Base-by-base conservation (phyloP, 1,140 invertebrate species). In the Hormaphis cornu region DNA sequence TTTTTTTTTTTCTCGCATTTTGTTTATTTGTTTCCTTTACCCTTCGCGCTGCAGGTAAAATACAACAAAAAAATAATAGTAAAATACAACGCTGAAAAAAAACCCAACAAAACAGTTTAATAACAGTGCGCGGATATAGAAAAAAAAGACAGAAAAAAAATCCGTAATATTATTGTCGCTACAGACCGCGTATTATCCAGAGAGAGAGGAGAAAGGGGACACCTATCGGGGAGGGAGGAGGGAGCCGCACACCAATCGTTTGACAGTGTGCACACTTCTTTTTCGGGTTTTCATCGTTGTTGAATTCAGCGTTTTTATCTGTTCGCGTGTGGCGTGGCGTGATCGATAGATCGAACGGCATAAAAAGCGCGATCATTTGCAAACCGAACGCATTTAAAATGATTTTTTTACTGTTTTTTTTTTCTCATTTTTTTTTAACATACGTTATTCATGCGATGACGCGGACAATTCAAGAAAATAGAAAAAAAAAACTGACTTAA, bases 1-100 rank as follows among this genome's bases (percentile, higher is more conserved):
- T 50, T 48, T 58, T 46, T 66, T 66, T 33, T 66, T 46, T 66
- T 66, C 54, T 66, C 7, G n/a, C 14, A 35, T 35, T 66, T 50
- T 50, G n/a, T n/a, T n/a, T n/a, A n/a, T n/a, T n/a, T n/a, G n/a
- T n/a, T n/a, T n/a, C n/a, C n/a, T 50, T 50, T 66, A 66, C 61
- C 61, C 61, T 66, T 66, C 61, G 18, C 28, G 44, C 50, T 16
- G 7, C 44, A 66, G 42, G 61, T 66, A 48, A n/a, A 48, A 66
- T 50, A 37, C 42, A 24, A 6, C 18, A 44, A 42, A 24, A 58
- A 24, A 40, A 22, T 40, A 37, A 37, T 42, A 44, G n/a, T 50
- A 24, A 66, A 42, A 33, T 33, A 50, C 33, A 24, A 58, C 16
- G 24, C 1, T 5, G 14, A 56, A 20, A 35, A 53, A 42, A 42